Base-by-base conservation (phyloP, 2,888 invertebrate genomes). In the Dioctria rufipes region DNA sequence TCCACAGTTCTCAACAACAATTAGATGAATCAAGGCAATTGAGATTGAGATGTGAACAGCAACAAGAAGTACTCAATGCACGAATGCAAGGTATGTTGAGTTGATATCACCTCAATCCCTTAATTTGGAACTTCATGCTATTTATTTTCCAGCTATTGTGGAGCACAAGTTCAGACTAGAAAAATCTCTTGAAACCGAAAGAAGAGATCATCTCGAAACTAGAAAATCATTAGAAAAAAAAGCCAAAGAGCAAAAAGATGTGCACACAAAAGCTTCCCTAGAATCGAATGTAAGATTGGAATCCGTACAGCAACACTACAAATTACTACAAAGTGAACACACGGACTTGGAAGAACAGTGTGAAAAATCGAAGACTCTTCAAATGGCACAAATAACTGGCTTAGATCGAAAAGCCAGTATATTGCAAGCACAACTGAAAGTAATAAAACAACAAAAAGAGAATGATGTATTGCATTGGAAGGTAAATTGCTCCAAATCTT, bases 131-230 rank as follows among this genome's bases (percentile, higher is more conserved):
- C 11, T 71, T n/a, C 6, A 51, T 54, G n/a, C 5, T 37, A 25
- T 25, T 40, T 58, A 6, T 61, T 3, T 54, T 87, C 58, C 84
- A 92, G 92, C 91, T 65, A 90, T 92, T 75, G 90, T 91, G 37
- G 92, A 92, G 83, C 91, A 91, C 83, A 92, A 92, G 86, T 88
- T 90, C 82, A 87, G 90, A 63, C 86, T 92, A 77, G 92, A 92
- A 84, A 92, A 91, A 84, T 91, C 90, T 25, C 85, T 92, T 43
- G 91, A 92, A 84, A 88, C 88, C 58, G 91, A 92, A 86, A 91
- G 91, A 81, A 88, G 88, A 4, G 91, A 92, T 81, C 91, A 91
- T 84, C 87, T 90, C 82, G 90, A 90, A 83, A 88, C 89, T 6
- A 90, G 90, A 84, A 89, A 89, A 54, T 89, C 88, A 75, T 89